Conservation (phyloP, 2,888 invertebrate species). For the Nomada goodeniana region DNA sequence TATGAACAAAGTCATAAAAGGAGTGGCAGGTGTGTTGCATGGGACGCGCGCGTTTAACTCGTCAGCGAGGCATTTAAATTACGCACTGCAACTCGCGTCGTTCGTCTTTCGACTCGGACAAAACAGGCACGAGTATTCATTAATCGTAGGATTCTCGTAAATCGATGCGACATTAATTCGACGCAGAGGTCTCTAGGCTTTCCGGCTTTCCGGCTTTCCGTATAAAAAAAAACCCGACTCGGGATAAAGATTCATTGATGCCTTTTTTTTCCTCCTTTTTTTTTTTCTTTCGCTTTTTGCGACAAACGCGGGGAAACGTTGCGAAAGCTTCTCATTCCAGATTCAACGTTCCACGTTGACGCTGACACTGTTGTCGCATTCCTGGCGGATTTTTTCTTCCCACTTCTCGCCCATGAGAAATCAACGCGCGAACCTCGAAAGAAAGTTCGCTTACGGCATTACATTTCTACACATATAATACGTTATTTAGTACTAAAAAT, state of each 20-base stretch:
- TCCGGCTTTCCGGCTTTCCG: neutral
- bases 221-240: neutral
- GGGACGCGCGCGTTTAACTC: slow-evolving; percentile 11
- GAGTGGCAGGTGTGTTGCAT: slow-evolving; percentile 34
- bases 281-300: neutral
- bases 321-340: slow-evolving; percentile 9
- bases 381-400: neutral
- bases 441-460: neutral
- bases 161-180: slow-evolving; percentile 7
- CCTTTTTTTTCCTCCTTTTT: too few relatives aligned
- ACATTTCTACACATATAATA: neutral
- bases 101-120: neutral
- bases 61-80: slow-evolving; percentile 34
- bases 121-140: neutral
- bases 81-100: slow-evolving; percentile 5
- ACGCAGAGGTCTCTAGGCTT: neutral
- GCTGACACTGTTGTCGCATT: slow-evolving; percentile 1
- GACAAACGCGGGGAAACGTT: neutral
- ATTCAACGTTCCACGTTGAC: slow-evolving; percentile 2
- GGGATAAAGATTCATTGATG: too few relatives aligned
- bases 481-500: neutral
- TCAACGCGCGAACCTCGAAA: neutral
- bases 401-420: neutral
- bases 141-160: neutral
- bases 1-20: slow-evolving; percentile 48